Base-by-base conservation (phyloP, 2,113 vertebrate species). In the Synodontis membranacea region DNA sequence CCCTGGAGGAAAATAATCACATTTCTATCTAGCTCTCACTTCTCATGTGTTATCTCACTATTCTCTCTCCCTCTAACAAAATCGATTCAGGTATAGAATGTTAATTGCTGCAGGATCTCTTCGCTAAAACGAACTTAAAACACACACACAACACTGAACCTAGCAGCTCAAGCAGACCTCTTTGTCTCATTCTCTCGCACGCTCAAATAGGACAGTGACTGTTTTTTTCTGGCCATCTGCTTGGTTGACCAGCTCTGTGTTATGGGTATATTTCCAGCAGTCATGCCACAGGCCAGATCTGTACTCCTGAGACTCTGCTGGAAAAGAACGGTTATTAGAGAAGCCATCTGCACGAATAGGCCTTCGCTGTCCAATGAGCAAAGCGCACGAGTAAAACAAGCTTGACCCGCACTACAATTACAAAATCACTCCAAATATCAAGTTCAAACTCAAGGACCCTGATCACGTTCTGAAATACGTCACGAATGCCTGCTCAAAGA, bases 201-300 rank as follows among this genome's bases (percentile, higher is more conserved):
- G 48, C 19, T 23, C 58, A 76, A 54, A 83, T 84, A 46, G 56
- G 70, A 86, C 82, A 64, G 60, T 62, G 79, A 31, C 42, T 81
- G 66, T 89, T 92, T 83, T 92, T 83, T 44, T 80, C 54, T 28
- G 78, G 88, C 92, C 92, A 93, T 93, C 92, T 93, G 93, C 85
- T 92, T 88, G 78, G 66, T 87, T 83, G 83, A 70, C 48, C 85
- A 75, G 84, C 58, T n/a, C 76, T 86, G 86, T 75, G 58, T 89
- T 92, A 91, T 87, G 85, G 88, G 88, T 91, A 87, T 28, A 87
- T 89, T 88, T 66, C 85, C 86, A 90, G 87, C 79, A 88, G 86
- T 80, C 42, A 84, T 25, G 80, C 91, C 34, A 70, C 44, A 46
- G 86, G 85, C 90, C 88, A 83, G 48, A 39, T 44, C 50, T 79